Percentiles rank a stretch among this genome's conserved stretches.
These are phyloP conservation scores for Saguinus midas DNA, from an alignment of 2,113 vertebrate genomes.

Conservation along the genomic window DNA sequence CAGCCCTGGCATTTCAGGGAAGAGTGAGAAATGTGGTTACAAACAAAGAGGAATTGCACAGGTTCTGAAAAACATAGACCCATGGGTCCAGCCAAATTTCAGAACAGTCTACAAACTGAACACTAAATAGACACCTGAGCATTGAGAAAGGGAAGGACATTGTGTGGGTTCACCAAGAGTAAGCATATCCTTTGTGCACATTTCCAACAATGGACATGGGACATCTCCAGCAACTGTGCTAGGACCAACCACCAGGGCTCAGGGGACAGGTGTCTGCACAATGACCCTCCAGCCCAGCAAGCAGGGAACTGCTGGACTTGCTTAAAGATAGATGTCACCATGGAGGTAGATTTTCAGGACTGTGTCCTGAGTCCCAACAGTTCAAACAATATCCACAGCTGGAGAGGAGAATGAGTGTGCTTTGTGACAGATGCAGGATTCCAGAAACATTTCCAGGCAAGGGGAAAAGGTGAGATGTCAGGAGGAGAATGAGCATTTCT, in stretches of 20 bases:
- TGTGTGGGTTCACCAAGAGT: fast-evolving
- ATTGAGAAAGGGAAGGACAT: not conserved
- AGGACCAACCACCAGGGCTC: not conserved
- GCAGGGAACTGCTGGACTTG: not conserved
- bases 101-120: not conserved
- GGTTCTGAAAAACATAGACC: not conserved
- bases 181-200: not conserved
- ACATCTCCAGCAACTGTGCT: not conserved
- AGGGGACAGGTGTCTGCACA: not conserved
- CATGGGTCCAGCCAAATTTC: not conserved
- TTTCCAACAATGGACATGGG: not conserved
- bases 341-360: not conserved
- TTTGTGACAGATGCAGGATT: not conserved
- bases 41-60: not conserved
- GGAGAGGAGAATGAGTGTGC: not conserved
- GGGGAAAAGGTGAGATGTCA: not conserved
- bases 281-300: not conserved
- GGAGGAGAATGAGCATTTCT: not conserved
- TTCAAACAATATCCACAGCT: not conserved
- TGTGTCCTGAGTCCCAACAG: not conserved
- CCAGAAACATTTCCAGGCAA: not conserved
- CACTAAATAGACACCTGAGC: not conserved
- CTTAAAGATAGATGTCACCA: not conserved
- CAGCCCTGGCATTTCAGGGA: not conserved
- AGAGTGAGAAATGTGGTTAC: not conserved